A percentile compares a stretch with the other conserved stretches of the same genome.
These are phyloP conservation scores for Papilio xuthus DNA, from an alignment of 1,140 invertebrate genomes.

Conservation along the genomic window DNA sequence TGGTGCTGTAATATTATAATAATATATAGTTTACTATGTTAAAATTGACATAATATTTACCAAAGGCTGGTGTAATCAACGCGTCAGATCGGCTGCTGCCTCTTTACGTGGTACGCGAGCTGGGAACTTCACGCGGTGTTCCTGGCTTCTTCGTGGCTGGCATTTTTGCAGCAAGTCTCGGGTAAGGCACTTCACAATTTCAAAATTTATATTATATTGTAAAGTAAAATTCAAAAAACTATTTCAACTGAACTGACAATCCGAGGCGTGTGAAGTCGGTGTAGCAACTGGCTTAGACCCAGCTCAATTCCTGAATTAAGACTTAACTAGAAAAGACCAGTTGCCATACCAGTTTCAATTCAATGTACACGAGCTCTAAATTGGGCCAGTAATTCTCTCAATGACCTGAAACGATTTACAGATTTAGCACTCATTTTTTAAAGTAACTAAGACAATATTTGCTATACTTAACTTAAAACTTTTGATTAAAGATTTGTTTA, in stretches of 20 bases:
- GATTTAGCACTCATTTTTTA: not conserved
- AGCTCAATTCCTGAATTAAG: slow-evolving; percentile 53
- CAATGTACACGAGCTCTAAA: slow-evolving; percentile 40
- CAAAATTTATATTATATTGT: not conserved
- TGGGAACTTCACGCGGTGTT: slow-evolving; percentile 87
- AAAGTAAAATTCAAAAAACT: slow-evolving; percentile 29
- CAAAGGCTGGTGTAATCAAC: slow-evolving; percentile 82
- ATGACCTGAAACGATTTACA: not conserved
- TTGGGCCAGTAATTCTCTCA: slow-evolving; percentile 4
- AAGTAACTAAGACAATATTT: not conserved
- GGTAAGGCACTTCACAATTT: slow-evolving; percentile 70
- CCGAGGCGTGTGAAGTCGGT: slow-evolving; percentile 49
- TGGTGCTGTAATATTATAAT: not conserved
- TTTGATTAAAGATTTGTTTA: too few species aligned
- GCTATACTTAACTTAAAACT: too few species aligned
- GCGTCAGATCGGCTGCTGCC: slow-evolving; percentile 89
- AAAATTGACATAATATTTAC: slow-evolving; percentile 42
- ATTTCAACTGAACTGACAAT: slow-evolving; percentile 24
- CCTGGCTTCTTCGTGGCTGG: slow-evolving; percentile 95
- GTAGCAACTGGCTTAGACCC: slow-evolving; percentile 55
- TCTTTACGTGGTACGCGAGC: slow-evolving; percentile 89
- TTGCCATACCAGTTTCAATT: slow-evolving; percentile 70
- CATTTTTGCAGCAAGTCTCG: slow-evolving; percentile 86
- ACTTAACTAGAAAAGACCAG: slow-evolving; percentile 69
- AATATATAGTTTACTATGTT: not conserved